Base-by-base conservation (phyloP, 2,797 vertebrate genomes). In the Ctenochaetus hawaiiensis region DNA sequence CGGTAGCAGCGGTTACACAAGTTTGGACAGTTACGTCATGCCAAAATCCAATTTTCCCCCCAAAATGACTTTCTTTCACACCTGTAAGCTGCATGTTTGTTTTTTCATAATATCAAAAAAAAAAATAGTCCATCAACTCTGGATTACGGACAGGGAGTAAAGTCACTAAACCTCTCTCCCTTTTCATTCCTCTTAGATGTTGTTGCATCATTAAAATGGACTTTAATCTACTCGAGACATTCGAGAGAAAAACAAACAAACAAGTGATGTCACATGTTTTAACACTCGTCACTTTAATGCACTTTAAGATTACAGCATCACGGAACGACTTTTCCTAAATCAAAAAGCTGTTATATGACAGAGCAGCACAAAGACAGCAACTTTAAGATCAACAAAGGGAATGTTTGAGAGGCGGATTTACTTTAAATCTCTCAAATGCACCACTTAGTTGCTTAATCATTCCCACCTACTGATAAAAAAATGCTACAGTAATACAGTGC, bases 151-250 rank as follows among this genome's bases (percentile, higher is more conserved):
- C 30, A 6, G 23, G 65, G 47, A 30, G 56, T 62, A 62, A 81
- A 53, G 39, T 74, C 68, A 48, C 73, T 64, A 82, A 87, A 85
- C 22, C 72, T 60, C 43, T 58, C 51, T 34, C 3, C 7, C 63
- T 44, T 83, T 84, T 85, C 61, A 85, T 71, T 77, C 44, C 75
- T 72, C 54, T 80, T 63, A 63, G 52, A 85, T 68, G 2, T 11
- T 68, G 58, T 67, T 88, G 82, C 83, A 61, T 85, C 77, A 89
- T 60, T 72, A 72, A 62, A 87, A 79, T 2, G 45, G 3, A 26
- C 18, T 48, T 7, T 82, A 87, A 91, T 75, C 89, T 75, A 59
- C 51, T 52, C 2, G 47, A 65, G 49, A 37, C 30, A 4, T 80
- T 80, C 18, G 54, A 58, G 41, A 72, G 8, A 30, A 41, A 53